phyloP scores from a whole-genome alignment of 2,113 vertebrate genomes.

The Axis porcinus region DNA sequence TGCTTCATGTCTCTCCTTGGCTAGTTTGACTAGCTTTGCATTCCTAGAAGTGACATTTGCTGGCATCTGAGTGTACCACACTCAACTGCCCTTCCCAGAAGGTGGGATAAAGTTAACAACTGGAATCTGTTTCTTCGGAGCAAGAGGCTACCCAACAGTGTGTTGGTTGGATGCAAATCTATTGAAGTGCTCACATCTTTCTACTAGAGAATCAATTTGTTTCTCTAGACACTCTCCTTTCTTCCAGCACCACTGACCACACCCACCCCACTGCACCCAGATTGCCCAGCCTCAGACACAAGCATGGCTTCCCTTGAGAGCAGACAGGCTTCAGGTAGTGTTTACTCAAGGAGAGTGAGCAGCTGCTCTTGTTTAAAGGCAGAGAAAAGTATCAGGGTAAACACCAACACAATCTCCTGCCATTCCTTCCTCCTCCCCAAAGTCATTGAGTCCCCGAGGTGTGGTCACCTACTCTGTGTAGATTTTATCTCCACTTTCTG shows the following conservation, averaged over 20 bases:
- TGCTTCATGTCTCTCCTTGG: not conserved
- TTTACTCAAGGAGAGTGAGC: not conserved
- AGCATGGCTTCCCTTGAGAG: not conserved
- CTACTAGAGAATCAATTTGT: not conserved
- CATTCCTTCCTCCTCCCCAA: not conserved
- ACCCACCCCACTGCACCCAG: not conserved
- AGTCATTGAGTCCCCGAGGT: not conserved
- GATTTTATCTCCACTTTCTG: not conserved
- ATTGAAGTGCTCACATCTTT: not conserved
- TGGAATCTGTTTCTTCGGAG: not conserved
- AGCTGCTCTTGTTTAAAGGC: not conserved
- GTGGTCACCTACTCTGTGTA: not conserved
- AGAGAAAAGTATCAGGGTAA: not conserved
- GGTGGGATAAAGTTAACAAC: not conserved
- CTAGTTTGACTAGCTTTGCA: not conserved
- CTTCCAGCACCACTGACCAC: not conserved
- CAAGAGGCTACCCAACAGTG: not conserved
- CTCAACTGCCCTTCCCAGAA: not conserved
- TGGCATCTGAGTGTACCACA: not conserved
- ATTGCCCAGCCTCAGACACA: not conserved
- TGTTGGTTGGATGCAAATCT: not conserved
- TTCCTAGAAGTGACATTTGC: not conserved
- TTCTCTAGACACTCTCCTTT: not conserved
- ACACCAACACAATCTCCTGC: not conserved
- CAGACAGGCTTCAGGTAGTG: not conserved